Conservation (phyloP, 2,888 invertebrate genomes). For the Chaetogeoica ovagalla region DNA sequence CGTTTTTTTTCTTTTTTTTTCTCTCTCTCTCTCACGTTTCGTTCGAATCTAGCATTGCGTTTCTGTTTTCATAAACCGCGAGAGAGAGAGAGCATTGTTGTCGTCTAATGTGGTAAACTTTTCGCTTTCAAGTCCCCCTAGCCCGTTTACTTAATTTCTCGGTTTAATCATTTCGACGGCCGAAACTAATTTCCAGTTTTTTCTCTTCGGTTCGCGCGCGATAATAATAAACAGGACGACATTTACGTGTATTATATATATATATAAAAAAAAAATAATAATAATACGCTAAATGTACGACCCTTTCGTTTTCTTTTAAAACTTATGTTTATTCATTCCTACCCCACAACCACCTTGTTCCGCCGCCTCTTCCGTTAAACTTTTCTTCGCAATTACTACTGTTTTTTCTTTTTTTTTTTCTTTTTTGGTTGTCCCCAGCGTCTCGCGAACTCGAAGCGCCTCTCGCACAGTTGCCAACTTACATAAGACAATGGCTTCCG, state of each 20-base stretch:
- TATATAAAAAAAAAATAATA: not conserved
- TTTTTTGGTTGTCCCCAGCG: not conserved
- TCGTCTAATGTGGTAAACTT: slow-evolving; percentile 14
- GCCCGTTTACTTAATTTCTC: slow-evolving; percentile 31
- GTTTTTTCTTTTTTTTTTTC: too few relatives aligned
- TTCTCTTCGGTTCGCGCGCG: not conserved
- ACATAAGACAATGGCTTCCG: slow-evolving; percentile 33
- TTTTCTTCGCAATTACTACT: slow-evolving; percentile 30
- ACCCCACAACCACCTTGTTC: not conserved
- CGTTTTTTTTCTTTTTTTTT: too few relatives aligned
- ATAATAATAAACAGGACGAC: not conserved
- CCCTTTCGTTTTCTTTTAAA: slow-evolving; percentile 25
- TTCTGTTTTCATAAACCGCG: not conserved
- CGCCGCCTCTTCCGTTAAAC: not conserved
- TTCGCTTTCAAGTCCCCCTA: slow-evolving; percentile 13
- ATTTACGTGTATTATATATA: not conserved
- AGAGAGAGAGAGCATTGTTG: not conserved
- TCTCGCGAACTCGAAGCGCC: not conserved
- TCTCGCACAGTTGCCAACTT: slow-evolving; percentile 11
- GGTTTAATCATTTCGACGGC: slow-evolving; percentile 32
- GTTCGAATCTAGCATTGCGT: too few relatives aligned
- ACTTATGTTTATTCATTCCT: slow-evolving; percentile 16
- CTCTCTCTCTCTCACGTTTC: too few relatives aligned
- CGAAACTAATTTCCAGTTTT: slow-evolving; percentile 37
- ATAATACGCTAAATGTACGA: not conserved